Evolutionary conservation across 2,113 vertebrate species (phyloP).

Genomic region (Pedetes capensis): DNA sequence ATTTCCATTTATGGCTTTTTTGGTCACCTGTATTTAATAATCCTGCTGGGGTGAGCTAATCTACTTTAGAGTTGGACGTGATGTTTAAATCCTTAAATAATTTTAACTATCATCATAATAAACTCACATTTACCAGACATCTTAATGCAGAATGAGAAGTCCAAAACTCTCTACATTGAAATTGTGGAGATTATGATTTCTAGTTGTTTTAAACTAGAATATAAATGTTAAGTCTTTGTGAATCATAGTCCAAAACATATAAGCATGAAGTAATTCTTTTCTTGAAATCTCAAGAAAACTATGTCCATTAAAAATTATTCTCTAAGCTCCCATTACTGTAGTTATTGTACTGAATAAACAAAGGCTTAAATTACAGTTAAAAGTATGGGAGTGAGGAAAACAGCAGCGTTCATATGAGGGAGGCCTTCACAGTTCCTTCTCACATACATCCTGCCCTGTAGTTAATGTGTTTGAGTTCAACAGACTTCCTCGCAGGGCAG

Average conservation of each 20-base stretch:
- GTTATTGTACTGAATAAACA: not conserved
- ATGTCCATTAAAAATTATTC: conserved; percentile 56
- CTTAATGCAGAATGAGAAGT: conserved; percentile 23
- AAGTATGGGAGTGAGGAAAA: not conserved
- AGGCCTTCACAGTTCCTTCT: not conserved
- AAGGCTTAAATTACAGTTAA: conserved; percentile 5
- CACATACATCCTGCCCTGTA: not conserved
- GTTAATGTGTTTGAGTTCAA: not conserved
- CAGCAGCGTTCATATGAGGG: not conserved
- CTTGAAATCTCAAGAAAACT: conserved; percentile 50
- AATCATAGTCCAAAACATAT: conserved; percentile 15
- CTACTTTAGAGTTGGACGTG: not conserved
- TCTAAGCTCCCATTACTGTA: not conserved
- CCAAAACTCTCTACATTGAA: not conserved
- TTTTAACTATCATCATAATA: conserved; percentile 3
- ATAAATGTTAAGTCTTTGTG: not conserved
- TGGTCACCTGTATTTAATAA: conserved; percentile 22
- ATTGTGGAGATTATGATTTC: not conserved
- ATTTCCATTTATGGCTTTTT: not conserved
- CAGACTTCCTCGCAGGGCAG: not conserved
- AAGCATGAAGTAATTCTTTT: conserved; percentile 32
- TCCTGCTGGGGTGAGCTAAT: not conserved
- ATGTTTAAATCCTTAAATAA: not conserved
- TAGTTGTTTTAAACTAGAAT: not conserved
- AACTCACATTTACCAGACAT: conserved; percentile 13